Evolutionary conservation across 1,140 invertebrate species (phyloP).

Genomic region (Heterodera carotae): DNA sequence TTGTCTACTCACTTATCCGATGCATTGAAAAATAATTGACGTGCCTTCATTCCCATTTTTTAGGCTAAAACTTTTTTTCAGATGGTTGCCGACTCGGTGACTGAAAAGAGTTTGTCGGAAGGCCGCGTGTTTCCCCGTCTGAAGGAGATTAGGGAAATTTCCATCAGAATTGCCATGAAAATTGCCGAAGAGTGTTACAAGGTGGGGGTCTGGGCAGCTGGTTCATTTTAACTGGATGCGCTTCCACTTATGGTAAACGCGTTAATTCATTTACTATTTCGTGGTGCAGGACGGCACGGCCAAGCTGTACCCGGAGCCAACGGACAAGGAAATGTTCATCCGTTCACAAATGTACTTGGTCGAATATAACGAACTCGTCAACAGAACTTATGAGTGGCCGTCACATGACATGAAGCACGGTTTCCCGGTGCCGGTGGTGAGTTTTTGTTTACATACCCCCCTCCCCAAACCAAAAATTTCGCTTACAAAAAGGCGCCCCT

Average conservation of each 20-base stretch:
- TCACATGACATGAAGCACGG: slow-evolving; percentile 62
- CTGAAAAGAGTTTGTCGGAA: slow-evolving; percentile 77
- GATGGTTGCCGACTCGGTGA: slow-evolving; percentile 81
- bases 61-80: too few species aligned
- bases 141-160: slow-evolving; percentile 82
- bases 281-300: slow-evolving; percentile 68
- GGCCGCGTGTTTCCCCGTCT: slow-evolving; percentile 95
- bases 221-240: too few species aligned
- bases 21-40: too few species aligned
- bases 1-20: too few species aligned
- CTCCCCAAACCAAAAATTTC: too few species aligned
- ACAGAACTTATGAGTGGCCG: slow-evolving; percentile 69
- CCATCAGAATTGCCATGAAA: slow-evolving; percentile 80
- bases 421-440: slow-evolving; percentile 51
- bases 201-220: too few species aligned
- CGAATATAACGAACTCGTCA: slow-evolving; percentile 69
- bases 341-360: slow-evolving; percentile 68
- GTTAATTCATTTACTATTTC: too few species aligned
- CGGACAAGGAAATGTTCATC: slow-evolving; percentile 69
- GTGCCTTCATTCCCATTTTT: too few species aligned
- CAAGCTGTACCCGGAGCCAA: slow-evolving; percentile 69
- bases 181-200: slow-evolving; percentile 84
- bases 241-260: too few species aligned
- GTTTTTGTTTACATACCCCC: too few species aligned
- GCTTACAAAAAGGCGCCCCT: too few species aligned